phyloP scores from a whole-genome alignment of 2,797 vertebrate genomes.

The Hafferia zeledoni region DNA sequence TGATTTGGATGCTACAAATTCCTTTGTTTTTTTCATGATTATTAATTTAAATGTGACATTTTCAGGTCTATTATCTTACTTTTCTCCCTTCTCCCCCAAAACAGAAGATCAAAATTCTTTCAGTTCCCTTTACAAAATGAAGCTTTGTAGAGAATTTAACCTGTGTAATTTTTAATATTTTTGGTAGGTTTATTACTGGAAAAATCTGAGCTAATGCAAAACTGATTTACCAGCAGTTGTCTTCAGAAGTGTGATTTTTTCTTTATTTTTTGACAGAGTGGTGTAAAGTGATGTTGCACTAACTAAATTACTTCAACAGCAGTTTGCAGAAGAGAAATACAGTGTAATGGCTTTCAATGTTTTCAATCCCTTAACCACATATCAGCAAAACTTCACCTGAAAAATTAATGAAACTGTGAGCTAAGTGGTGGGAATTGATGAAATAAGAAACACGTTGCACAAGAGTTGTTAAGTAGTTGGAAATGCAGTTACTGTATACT shows the following conservation, averaged over 20 bases:
- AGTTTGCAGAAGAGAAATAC: neutral
- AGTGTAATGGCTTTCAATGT: neutral
- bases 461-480: neutral
- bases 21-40: neutral
- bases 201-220: neutral
- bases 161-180: neutral
- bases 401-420: constrained; percentile 40
- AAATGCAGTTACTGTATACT: neutral
- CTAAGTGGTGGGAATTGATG: neutral
- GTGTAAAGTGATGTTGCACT: neutral
- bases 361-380: constrained; percentile 1
- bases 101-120: neutral
- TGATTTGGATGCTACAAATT: neutral
- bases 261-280: neutral
- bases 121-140: neutral
- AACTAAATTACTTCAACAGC: neutral
- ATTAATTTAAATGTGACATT: neutral
- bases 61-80: neutral
- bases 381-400: constrained; percentile 36
- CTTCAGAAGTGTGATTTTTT: neutral
- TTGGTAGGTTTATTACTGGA: neutral
- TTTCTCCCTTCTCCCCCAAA: neutral
- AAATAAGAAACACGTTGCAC: constrained; percentile 4
- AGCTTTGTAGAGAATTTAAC: neutral
- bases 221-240: neutral